These are phyloP conservation scores for Charina bottae DNA, from an alignment of 2,113 vertebrate genomes.

Conservation along the genomic window DNA sequence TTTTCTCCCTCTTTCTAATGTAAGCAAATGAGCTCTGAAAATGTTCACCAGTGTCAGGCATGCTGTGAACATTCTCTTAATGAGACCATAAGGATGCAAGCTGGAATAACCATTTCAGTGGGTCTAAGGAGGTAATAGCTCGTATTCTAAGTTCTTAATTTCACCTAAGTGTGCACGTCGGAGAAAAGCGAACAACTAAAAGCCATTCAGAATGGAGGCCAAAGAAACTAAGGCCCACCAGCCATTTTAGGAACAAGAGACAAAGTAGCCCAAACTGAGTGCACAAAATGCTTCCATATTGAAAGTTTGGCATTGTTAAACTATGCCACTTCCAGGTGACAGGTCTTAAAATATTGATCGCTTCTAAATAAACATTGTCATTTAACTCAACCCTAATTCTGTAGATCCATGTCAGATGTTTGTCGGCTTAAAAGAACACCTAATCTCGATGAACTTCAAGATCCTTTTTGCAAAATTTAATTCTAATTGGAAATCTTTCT, in stretches of 20 bases:
- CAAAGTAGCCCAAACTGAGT: constrained; percentile 51
- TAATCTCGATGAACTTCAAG: neutral
- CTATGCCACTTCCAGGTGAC: constrained; percentile 29
- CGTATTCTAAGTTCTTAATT: constrained; percentile 76
- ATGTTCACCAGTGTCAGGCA: constrained; percentile 76
- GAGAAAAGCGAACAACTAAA: constrained; percentile 62
- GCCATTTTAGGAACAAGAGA: constrained; percentile 58
- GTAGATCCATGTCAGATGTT: neutral
- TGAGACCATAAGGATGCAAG: constrained; percentile 76
- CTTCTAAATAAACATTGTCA: constrained; percentile 13
- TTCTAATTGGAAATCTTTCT: neutral
- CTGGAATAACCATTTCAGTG: constrained; percentile 74
- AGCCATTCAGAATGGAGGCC: constrained; percentile 67
- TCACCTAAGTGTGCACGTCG: constrained; percentile 69
- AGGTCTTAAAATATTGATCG: constrained; percentile 19
- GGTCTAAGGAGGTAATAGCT: constrained; percentile 70
- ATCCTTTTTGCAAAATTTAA: neutral
- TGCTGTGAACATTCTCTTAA: constrained; percentile 78
- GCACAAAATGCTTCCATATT: constrained; percentile 19
- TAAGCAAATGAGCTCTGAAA: constrained; percentile 81
- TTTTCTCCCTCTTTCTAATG: constrained; percentile 71
- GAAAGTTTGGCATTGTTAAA: constrained; percentile 5
- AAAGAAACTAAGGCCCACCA: constrained; percentile 32
- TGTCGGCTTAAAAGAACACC: neutral
- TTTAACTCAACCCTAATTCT: neutral